Evolutionary conservation across 2,797 vertebrate species (phyloP).

Genomic region (Natrix natrix): DNA sequence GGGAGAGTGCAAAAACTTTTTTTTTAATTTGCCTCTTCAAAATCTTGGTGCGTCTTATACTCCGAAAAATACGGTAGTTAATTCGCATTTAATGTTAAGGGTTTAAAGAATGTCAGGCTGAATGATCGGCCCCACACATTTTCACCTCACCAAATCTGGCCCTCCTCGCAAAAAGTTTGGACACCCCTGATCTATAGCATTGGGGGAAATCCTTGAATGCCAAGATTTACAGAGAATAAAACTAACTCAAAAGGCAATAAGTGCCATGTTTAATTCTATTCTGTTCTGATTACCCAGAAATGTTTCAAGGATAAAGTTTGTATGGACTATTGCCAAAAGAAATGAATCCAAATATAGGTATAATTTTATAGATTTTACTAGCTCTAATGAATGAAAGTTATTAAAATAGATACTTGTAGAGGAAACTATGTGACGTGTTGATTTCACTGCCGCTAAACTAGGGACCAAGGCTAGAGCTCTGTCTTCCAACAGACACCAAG

Average conservation of each 20-base stretch:
- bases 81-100: too few relatives aligned
- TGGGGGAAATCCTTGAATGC: not conserved
- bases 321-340: not conserved
- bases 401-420: constrained; percentile 22
- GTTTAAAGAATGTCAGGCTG: too few relatives aligned
- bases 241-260: not conserved
- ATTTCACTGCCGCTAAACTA: constrained; percentile 20
- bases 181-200: not conserved
- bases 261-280: not conserved
- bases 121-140: too few relatives aligned
- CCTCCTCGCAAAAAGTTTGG: too few relatives aligned
- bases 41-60: too few relatives aligned
- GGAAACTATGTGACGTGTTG: not conserved
- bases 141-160: too few relatives aligned
- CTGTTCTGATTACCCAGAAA: not conserved
- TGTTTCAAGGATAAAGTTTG: not conserved
- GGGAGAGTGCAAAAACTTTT: too few relatives aligned
- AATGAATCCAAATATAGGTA: not conserved
- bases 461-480: not conserved
- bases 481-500: constrained; percentile 21
- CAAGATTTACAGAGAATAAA: not conserved
- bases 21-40: too few relatives aligned
- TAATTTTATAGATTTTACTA: not conserved
- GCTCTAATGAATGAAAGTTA: not conserved
- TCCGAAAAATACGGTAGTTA: too few relatives aligned